Evolutionary conservation across 2,113 vertebrate species (phyloP).

Genomic region (Myotis brandtii): DNA sequence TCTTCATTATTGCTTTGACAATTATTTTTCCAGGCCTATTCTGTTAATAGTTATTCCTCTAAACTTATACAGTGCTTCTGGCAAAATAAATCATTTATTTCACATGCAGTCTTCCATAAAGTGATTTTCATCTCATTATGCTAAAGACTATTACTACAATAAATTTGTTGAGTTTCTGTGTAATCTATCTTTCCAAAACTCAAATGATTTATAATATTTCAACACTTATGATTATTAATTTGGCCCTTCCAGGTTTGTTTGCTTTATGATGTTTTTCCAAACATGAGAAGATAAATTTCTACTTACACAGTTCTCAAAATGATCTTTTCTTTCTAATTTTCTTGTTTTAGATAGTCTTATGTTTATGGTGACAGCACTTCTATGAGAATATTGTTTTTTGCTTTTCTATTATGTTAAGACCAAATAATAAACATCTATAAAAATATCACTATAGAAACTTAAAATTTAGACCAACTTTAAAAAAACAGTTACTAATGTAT

Average conservation of each 20-base stretch:
- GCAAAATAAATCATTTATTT: slow-evolving; percentile 63
- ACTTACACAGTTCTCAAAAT: background rate
- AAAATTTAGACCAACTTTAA: background rate
- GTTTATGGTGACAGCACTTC: background rate
- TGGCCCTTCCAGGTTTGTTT: background rate
- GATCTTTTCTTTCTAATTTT: background rate
- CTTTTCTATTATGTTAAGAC: background rate
- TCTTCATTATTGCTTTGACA: background rate
- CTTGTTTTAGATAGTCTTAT: background rate
- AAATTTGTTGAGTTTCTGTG: slow-evolving; percentile 20
- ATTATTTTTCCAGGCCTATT: slow-evolving; percentile 26
- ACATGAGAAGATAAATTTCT: slow-evolving; percentile 27
- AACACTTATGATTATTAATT: slow-evolving; percentile 58
- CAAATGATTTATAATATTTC: slow-evolving; percentile 12
- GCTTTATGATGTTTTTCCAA: background rate
- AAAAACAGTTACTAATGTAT: background rate
- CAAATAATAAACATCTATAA: background rate
- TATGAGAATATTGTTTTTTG: background rate
- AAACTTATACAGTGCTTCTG: background rate
- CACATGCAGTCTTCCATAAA: background rate
- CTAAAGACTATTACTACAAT: background rate
- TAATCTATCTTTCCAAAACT: slow-evolving; percentile 40
- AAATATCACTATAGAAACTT: background rate
- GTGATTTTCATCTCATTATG: slow-evolving; percentile 25
- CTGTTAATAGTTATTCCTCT: background rate